Conservation (phyloP, 2,797 vertebrate species). For the Thalassophryne amazonica region DNA sequence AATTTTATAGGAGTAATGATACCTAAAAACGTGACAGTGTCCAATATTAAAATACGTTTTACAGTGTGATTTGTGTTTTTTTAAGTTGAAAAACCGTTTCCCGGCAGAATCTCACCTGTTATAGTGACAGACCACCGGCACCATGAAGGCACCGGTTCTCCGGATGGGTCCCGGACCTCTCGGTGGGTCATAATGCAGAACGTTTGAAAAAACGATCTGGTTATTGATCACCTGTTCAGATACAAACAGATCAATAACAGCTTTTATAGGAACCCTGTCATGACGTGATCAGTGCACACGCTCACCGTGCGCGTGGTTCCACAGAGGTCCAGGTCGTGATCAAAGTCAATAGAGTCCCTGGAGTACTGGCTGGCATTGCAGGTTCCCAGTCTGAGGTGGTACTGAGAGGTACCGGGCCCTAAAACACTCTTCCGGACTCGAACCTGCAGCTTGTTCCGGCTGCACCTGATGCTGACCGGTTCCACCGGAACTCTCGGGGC, state of each 20-base stretch:
- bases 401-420: neutral
- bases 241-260: neutral
- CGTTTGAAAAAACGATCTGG: conserved; percentile 62
- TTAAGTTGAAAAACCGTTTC: neutral
- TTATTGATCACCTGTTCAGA: conserved; percentile 57
- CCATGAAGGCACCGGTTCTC: conserved; percentile 35
- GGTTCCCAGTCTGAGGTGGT: conserved; percentile 56
- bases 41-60: neutral
- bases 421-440: conserved; percentile 46
- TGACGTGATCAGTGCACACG: too few species aligned
- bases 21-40: conserved; percentile 45
- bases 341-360: conserved; percentile 48
- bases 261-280: neutral
- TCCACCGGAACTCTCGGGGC: neutral
- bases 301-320: conserved; percentile 62
- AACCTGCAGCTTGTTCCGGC: conserved; percentile 51
- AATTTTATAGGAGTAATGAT: conserved; percentile 73
- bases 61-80: neutral
- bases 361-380: conserved; percentile 50
- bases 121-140: conserved; percentile 65
- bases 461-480: conserved; percentile 43
- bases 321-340: conserved; percentile 56
- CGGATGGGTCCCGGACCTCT: conserved; percentile 43
- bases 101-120: conserved; percentile 59
- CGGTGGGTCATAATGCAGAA: conserved; percentile 53